A percentile compares a stretch with the other conserved stretches of the same genome.
These are phyloP conservation scores for Pseudopodoces humilis DNA, from an alignment of 2,113 vertebrate genomes.

Conservation along the genomic window DNA sequence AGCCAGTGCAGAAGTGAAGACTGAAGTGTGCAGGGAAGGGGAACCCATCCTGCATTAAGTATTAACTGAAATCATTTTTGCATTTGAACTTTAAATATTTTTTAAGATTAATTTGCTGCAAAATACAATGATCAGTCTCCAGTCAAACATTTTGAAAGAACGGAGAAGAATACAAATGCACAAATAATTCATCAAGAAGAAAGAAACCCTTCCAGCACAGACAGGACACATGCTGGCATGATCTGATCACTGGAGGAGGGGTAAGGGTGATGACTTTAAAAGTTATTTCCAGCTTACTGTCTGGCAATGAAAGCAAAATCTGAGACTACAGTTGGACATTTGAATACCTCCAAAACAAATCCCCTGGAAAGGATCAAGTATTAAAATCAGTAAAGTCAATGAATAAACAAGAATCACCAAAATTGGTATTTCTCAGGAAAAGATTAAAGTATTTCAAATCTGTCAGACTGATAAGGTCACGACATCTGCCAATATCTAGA, in stretches of 20 bases:
- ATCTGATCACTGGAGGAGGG: background rate
- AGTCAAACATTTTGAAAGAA: background rate
- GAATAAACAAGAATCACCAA: background rate
- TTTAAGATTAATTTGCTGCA: background rate
- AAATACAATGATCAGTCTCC: background rate
- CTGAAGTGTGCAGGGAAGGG: background rate
- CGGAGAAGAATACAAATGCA: background rate
- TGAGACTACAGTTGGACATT: background rate
- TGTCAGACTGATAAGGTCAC: background rate
- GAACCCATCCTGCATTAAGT: background rate
- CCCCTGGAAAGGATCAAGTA: background rate
- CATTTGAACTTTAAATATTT: background rate
- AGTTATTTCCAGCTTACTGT: constrained; percentile 19
- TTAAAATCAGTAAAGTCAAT: background rate
- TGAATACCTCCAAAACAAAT: constrained; percentile 2
- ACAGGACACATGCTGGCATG: background rate
- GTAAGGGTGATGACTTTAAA: background rate
- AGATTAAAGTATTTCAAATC: background rate
- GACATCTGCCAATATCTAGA: background rate
- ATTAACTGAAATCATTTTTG: background rate
- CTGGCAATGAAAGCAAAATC: background rate
- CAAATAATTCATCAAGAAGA: background rate
- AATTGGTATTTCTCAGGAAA: background rate
- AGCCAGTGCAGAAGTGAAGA: background rate
- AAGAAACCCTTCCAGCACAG: background rate